Evolutionary conservation across 1,140 invertebrate genomes (phyloP), one percentile per base, ranked within the genome.

Genomic region (Leptopilina clavipes): DNA sequence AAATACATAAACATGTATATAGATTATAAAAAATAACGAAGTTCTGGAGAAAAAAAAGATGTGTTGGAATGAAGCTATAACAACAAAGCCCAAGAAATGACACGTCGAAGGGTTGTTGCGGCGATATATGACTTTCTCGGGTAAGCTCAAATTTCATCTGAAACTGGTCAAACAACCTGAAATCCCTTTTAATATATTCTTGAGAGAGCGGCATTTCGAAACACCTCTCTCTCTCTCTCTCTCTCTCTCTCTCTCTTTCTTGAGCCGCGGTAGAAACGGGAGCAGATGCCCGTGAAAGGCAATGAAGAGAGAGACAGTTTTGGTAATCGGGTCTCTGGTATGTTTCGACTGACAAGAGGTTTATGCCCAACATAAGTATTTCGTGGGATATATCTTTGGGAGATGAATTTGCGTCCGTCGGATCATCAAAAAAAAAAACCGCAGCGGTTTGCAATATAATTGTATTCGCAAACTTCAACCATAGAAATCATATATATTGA

Each of bases 281-380:
- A 79, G 81, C 83, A 86, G 85, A 86, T 84, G 85, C 75, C 84
- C 84, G 86, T 86, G 79, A 86, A 87, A 86, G 82, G 84, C 77
- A 86, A 76, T 77, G 85, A 83, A 83, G 78, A 82, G 84, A 86
- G 77, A 81, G 85, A 86, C 85, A 86, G 85, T 84, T 86, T 85
- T 86, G 83, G 80, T 86, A 87, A 86, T 87, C 82, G 84, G 81
- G 83, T 80, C 79, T 83, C 78, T 76, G 77, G 81, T 85, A 77
- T 81, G 82, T 72, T 74, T 74, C 65, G 71, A 82, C 78, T 77
- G 78, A 82, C 72, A 79, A 80, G 73, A 77, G 54, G 74, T 71
- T 78, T 75, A 31, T 75, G 56, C 52, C 25, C 54, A 25, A 72
- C 14, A n/a, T 18, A 72, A 65, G 31, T 44, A 17, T 72, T 19